Base-by-base conservation (phyloP, 2,888 invertebrate genomes). In the Myopa testacea region DNA sequence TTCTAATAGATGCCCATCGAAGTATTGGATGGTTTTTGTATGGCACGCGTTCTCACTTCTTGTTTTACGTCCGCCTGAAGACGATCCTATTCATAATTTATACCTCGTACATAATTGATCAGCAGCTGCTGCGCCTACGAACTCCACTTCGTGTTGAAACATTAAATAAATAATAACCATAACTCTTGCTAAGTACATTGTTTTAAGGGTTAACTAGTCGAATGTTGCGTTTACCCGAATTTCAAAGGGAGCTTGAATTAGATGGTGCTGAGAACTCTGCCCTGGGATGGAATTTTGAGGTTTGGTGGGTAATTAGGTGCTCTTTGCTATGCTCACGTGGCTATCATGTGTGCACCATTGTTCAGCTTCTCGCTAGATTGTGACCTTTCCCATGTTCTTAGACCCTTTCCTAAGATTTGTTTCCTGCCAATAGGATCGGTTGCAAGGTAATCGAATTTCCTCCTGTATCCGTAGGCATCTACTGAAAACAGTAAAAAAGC, bases 1-100 rank as follows among this genome's bases (percentile, higher is more conserved):
- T 87, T 87, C 87, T 87, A 87, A 87, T 87, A 86, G 84, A 81
- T 81, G 81, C 80, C 80, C 78, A 81, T 80, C 58, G 69, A 70
- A 70, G 62, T 77, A 58, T 37, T 4, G 63, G 19, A 6, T 8
- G 37, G 65, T 8, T 65, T n/a, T 68, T 34, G n/a, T 58, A 67
- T 82, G 83, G 85, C 85, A 86, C 86, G 86, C 85, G 85, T 81
- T 82, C 80, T 76, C 68, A 81, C 80, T 37, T 60, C 26, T 55
- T 37, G 63, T 34, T 63, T 63, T 10, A 34, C 67, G 69, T 65
- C 26, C 52, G 50, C 58, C 55, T 58, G 45, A 45, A 37, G 16
- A 60, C 26, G 26, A 38, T 77, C 72, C 63, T 50, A 74, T 77
- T 78, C 50, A 82, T 84, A 85, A 86, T 85, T 85, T 84, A 85